Evolutionary conservation across 2,113 vertebrate genomes (phyloP), one percentile per base, ranked within the genome.

Genomic region (Gracilinanus agilis): DNA sequence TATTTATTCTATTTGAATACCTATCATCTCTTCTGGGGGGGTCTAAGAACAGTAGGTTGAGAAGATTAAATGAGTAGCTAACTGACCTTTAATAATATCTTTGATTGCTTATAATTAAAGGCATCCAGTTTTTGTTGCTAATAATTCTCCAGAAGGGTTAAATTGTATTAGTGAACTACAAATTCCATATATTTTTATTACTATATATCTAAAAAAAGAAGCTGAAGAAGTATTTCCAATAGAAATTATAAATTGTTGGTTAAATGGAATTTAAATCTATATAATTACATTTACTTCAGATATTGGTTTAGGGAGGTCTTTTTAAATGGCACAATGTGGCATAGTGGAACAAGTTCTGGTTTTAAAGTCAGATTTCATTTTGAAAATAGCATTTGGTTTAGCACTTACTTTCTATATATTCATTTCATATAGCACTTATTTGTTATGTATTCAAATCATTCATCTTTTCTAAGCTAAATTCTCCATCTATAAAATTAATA

Each of bases 31-130:
- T 89, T 67, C 34, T 94, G 94, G 97, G 94, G 97, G 92, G 49
- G 95, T 96, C 12, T 96, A 93, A 98, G 97, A 97, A 54, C 61
- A 97, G n/a, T 61, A 4, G 94, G 44, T 75, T 90, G 90, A 92
- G 97, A 92, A 97, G 44, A 96, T 91, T 96, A 95, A 96, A 5
- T 95, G 92, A 97, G 90, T 96, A 19, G 89, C 89, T 96, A 83
- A 94, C 95, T 90, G 24, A 96, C 61, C 44, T 94, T 97, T 0
- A 96, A 94, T 56, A 95, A 88, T 95, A 93, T 67, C 29, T 97
- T 95, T 95, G 92, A 93, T 94, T 88, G 49, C 34, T 95, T 95
- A 93, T 61, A 97, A 91, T 89, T 53, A 95, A 29, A 13, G 4
- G 54, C 49, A 56, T 97, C 94, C 95, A 93, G 92, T 94, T 97